Evolutionary conservation across 2,888 invertebrate genomes (phyloP).

Genomic region (Leucozona laternaria): DNA sequence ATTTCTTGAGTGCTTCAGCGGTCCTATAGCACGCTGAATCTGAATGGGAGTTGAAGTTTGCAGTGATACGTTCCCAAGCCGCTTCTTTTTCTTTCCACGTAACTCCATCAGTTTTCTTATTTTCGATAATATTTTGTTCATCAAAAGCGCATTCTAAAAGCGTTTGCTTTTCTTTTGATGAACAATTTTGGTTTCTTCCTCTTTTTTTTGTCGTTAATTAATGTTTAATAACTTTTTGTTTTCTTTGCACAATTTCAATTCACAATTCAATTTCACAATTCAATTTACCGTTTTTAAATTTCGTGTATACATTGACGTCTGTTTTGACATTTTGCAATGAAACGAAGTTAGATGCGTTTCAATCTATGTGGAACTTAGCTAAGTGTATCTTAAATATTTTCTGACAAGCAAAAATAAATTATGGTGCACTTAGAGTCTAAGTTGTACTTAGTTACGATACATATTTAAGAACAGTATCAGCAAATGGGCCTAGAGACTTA

Average conservation of each 20-base stretch:
- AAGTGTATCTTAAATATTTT: not conserved
- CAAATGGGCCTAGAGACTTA: not conserved
- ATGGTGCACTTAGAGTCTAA: not conserved
- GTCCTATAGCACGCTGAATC: not conserved
- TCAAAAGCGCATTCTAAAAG: not conserved
- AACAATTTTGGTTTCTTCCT: not conserved
- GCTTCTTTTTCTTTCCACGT: no score
- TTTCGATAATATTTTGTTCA: not conserved
- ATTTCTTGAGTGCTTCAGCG: not conserved
- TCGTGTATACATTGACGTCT: not conserved
- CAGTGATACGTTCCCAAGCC: not conserved
- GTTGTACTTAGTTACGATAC: not conserved
- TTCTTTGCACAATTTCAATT: no score
- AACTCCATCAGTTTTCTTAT: no score
- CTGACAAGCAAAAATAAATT: not conserved
- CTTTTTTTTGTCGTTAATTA: not conserved
- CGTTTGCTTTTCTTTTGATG: not conserved
- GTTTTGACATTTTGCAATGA: not conserved
- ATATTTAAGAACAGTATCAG: not conserved
- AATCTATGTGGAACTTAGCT: not conserved
- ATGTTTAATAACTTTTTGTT: not conserved
- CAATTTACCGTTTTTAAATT: not conserved
- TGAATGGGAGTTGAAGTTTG: not conserved
- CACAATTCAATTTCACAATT: not conserved
- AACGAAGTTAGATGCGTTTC: not conserved